Evolutionary conservation across 2,888 invertebrate species (phyloP).

Genomic region (Caenorhabditis plicata): DNA sequence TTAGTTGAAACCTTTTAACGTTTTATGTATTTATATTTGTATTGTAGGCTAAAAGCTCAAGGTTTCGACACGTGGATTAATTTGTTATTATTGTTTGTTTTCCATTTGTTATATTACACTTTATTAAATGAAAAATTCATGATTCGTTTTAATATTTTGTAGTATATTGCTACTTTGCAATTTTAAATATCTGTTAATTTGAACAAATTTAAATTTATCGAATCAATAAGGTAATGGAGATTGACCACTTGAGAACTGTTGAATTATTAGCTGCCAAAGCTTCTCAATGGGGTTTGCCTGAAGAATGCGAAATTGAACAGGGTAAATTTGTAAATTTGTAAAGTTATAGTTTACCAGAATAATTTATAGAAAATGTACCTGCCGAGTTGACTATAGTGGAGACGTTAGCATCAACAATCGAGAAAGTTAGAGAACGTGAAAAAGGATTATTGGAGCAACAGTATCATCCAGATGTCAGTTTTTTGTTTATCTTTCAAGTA

Average conservation of each 20-base stretch:
- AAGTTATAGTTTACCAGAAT: neutral
- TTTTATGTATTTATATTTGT: too few relatives aligned
- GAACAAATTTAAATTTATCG: neutral
- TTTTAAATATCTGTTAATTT: neutral
- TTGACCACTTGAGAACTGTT: conserved; percentile 43
- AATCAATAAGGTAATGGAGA: conserved; percentile 34
- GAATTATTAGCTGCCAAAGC: conserved; percentile 37
- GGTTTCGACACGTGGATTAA: conserved; percentile 53
- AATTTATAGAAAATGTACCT: neutral
- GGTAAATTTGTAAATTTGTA: neutral
- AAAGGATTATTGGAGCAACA: conserved; percentile 17
- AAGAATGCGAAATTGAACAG: conserved; percentile 13
- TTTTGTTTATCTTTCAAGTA: conserved; percentile 4
- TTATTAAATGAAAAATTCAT: neutral
- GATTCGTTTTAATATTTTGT: neutral
- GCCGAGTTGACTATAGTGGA: conserved; percentile 12
- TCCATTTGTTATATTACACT: neutral
- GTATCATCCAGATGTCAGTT: conserved; percentile 21
- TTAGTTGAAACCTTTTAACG: too few relatives aligned
- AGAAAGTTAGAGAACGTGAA: conserved; percentile 19
- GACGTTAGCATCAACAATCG: conserved; percentile 6
- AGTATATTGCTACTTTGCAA: neutral
- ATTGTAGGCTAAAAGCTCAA: conserved; percentile 44
- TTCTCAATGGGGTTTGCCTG: conserved; percentile 33
- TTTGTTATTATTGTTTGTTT: neutral